Base-by-base conservation (phyloP, 2,888 invertebrate species). In the Hoplodrina ambigua region DNA sequence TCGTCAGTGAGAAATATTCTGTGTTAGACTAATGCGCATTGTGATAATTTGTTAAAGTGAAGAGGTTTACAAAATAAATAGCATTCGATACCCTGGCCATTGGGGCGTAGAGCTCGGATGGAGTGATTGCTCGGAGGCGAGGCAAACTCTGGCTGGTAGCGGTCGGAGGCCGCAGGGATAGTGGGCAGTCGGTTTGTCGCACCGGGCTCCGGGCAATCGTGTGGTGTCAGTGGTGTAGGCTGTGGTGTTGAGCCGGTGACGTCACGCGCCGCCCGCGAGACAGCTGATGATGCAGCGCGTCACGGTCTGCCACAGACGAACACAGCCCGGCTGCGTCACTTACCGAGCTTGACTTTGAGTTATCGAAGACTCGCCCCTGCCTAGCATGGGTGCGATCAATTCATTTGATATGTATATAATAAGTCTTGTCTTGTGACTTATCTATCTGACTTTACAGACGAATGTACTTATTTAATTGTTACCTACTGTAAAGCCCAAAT, bases 211-310 rank as follows among this genome's bases (percentile, higher is more conserved):
- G 41, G 33, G 33, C 64, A 37, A 33, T 33, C 33, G 37, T 37
- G 37, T 59, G 73, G 25, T 25, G 25, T 25, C 25, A 25, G 25
- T 25, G 25, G 25, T 25, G 25, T 25, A 2, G 25, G 25, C 25
- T 25, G 25, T 25, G 25, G 56, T 46, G 50, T 10, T 50, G 44
- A 11, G 55, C 20, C 61, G 62, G 13, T 71, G 75, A 74, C 68
- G 73, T 68, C 73, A 73, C 56, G 52, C 46, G 52, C 15, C 44
- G 30, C 65, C 49, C 50, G 44, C 52, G 56, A n/a, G 17, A 66
- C 72, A 72, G 73, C 72, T 69, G 69, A 58, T 56, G 64, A 64
- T 15, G 49, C 64, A 25, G 25, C 63, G 63, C 19, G 52, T 20
- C 44, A 49, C 61, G 17, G 30, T 30, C 46, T 30, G 52, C 25